These are phyloP conservation scores for Lycodopsis pacificus DNA, from an alignment of 2,797 vertebrate genomes.

Conservation along the genomic window DNA sequence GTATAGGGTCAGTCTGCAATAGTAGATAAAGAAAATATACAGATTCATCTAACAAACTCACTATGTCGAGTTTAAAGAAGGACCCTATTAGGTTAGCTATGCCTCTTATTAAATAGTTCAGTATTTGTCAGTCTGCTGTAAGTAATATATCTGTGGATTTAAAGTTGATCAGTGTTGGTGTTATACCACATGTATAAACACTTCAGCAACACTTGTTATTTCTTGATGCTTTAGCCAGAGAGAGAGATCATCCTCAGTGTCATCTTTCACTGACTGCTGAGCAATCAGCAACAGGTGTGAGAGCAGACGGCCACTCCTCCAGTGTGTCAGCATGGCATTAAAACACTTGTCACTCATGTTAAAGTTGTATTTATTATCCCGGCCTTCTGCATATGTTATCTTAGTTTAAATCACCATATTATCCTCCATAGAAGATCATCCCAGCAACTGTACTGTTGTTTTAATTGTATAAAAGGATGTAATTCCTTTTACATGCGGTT, in stretches of 20 bases:
- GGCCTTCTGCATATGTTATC: not conserved
- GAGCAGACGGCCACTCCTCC: slow-evolving; percentile 10
- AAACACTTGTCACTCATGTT: not conserved
- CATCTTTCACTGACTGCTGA: slow-evolving; percentile 38
- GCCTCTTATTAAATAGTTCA: not conserved
- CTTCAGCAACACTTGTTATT: not conserved
- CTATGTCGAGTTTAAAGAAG: not conserved
- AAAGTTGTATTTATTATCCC: not conserved
- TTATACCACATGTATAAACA: not conserved
- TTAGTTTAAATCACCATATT: not conserved
- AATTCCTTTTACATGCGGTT: not conserved
- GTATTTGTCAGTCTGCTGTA: not conserved
- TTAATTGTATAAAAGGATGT: not conserved
- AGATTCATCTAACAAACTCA: not conserved
- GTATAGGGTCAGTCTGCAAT: not conserved
- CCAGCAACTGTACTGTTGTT: not conserved
- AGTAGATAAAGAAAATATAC: not conserved
- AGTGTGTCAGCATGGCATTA: slow-evolving; percentile 9
- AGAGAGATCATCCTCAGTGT: slow-evolving; percentile 8
- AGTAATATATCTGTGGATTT: not conserved
- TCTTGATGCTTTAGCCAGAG: not conserved
- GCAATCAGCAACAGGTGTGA: slow-evolving; percentile 72
- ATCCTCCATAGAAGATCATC: not conserved
- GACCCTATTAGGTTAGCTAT: not conserved
- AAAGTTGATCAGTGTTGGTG: not conserved